Base-by-base conservation (phyloP, 2,113 vertebrate genomes). In the Engraulis encrasicolus region DNA sequence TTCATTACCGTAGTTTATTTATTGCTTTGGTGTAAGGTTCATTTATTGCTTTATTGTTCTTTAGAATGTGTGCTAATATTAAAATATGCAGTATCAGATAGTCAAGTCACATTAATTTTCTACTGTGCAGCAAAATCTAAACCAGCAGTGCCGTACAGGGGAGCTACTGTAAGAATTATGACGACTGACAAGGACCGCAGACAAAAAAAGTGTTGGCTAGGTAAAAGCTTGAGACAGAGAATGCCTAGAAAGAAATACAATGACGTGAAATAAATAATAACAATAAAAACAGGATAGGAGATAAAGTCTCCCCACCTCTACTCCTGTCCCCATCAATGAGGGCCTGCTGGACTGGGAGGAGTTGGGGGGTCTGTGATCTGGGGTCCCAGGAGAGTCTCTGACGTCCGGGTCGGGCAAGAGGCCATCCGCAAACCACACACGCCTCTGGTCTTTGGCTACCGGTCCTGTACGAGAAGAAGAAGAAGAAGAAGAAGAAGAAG, bases 391-490 rank as follows among this genome's bases (percentile, higher is more conserved):
- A 2, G 66, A 81, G 78, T 82, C 85, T 85, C 89, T 85, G 40
- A 97, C 96, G 91, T 97, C 97, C 89, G 96, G 95, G 74, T 93
- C 95, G 80, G 96, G 93, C 86, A 97, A 95, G 90, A 98, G 96
- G 23, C 97, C 96, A 91, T 99, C 98, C 61, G 97, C 97, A 93
- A 99, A 99, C 98, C 97, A 99, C 93, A 99, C 98, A 91, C 96
- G 96, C 87, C 98, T 96, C 88, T 95, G 97, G 50, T 97, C 97
- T 90, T 96, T 95, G 20, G 97, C 96, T 82, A 94, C 92, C 1
- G 92, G 93, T 71, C 90, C 95, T 96, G 88, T 80, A 52, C 49
- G 45, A 20, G 58, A 40, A n/a, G 0, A 74, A 48, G 50, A 61
- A 11, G 84, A 31, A 79, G 37, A 85, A 1, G 77, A 50, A 5